Base-by-base conservation (phyloP, 2,888 invertebrate species). In the Andricus quercusramuli region DNA sequence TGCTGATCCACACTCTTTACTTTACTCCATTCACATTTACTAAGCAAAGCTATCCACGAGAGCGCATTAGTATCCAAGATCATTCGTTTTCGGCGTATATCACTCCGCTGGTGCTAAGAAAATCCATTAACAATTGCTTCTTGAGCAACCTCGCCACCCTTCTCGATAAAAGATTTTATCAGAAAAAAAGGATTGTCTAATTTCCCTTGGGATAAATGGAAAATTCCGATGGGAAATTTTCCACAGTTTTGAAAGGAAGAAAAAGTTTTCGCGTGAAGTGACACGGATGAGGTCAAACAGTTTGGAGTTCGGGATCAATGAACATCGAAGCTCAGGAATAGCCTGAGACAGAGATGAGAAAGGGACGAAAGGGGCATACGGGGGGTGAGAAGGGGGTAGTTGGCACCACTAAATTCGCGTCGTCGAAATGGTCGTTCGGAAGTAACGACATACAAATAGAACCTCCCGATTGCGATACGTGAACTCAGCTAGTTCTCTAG, bases 381-480 rank as follows among this genome's bases (percentile, higher is more conserved):
- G 78, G 47, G 51, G 56, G 17, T 29, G 66, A 70, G 65, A 77
- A 76, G 65, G 65, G 56, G 80, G 80, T 81, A 82, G 79, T 79
- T 80, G 83, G 84, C 83, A 81, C 79, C 82, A 81, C 85, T 85
- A 83, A 85, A 85, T 85, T 82, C 80, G 83, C 80, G 85, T 82
- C 84, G 85, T 84, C 85, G 83, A 86, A 87, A 87, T 82, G 86
- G 81, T 78, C 82, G 87, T 89, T 90, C 87, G 89, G 88, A 88
- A 90, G 89, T 90, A 90, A 90, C 87, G 88, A 90, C 90, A 89
- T 89, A 90, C 89, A 89, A 90, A 90, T 90, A 89, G 89, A 90
- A 89, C 87, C 85, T 85, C 86, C 87, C 86, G 88, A 90, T 89
- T 87, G 90, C 87, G 85, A 85, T 83, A 81, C 81, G 80, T 85